Percentiles rank a stretch among this genome's conserved stretches.
Evolutionary conservation across 2,797 vertebrate genomes (phyloP).

Genomic region (Lindbergichthys nudifrons): DNA sequence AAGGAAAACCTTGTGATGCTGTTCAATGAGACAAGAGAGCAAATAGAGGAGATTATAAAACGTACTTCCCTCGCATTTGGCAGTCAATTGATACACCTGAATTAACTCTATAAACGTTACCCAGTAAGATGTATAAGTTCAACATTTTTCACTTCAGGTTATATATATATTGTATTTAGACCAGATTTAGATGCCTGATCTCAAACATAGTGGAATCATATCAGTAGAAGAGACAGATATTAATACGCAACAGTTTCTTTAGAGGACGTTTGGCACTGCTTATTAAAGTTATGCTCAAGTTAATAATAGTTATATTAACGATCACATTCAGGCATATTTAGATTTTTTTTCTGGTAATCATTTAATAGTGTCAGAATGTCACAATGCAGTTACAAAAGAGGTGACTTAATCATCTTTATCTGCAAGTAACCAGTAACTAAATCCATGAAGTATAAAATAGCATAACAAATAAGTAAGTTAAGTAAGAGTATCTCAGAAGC

Average conservation of each 20-base stretch:
- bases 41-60: background rate
- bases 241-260: background rate
- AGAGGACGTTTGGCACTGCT: background rate
- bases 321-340: background rate
- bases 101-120: background rate
- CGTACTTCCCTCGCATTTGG: background rate
- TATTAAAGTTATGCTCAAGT: background rate
- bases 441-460: too few species aligned
- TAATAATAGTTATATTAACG: background rate
- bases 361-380: slow-evolving; percentile 4
- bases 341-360: background rate
- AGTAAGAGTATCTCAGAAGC: too few species aligned
- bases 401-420: background rate
- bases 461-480: too few species aligned
- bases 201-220: background rate
- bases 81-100: background rate
- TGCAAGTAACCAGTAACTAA: too few species aligned
- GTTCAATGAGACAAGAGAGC: background rate
- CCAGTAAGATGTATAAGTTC: background rate
- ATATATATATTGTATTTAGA: background rate
- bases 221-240: background rate
- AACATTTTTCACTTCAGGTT: background rate
- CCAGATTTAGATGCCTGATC: background rate
- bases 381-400: background rate
- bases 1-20: slow-evolving; percentile 6